Evolutionary conservation across 2,113 vertebrate species (phyloP).

Genomic region (Odontesthes bonariensis): DNA sequence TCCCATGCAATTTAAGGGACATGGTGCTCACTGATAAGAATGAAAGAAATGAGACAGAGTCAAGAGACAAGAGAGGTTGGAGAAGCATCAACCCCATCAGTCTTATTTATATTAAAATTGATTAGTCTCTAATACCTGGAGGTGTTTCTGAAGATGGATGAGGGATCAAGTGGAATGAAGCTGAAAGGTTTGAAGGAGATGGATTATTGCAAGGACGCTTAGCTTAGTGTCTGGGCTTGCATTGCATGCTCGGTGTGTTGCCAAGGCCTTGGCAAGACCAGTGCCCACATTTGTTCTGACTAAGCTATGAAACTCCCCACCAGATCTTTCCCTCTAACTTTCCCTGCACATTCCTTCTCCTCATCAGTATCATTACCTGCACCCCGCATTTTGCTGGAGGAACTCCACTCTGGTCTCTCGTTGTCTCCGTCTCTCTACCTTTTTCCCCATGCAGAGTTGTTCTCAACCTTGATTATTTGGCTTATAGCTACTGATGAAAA

Average conservation of each 20-base stretch:
- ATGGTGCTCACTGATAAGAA: constrained; percentile 29
- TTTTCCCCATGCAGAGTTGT: constrained; percentile 46
- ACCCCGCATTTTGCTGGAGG: constrained; percentile 31
- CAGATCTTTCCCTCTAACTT: constrained; percentile 39
- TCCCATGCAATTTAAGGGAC: constrained; percentile 16
- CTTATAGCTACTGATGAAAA: constrained; percentile 52
- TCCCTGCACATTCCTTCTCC: constrained; percentile 10
- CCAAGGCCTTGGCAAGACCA: constrained; percentile 54
- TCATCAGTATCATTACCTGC: constrained; percentile 57
- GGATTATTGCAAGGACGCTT: constrained; percentile 53
- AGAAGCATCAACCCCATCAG: constrained; percentile 30
- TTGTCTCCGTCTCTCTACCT: neutral
- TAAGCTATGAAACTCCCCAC: constrained; percentile 61
- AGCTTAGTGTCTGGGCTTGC: constrained; percentile 58
- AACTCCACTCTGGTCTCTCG: constrained; percentile 7
- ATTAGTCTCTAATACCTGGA: constrained; percentile 55
- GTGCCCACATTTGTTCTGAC: constrained; percentile 73
- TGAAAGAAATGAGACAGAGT: constrained; percentile 38
- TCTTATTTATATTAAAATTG: constrained; percentile 58
- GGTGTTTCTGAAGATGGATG: constrained; percentile 51
- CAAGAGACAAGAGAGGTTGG: neutral
- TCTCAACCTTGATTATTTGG: constrained; percentile 39
- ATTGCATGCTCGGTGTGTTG: constrained; percentile 41
- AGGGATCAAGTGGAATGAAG: constrained; percentile 45
- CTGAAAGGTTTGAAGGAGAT: constrained; percentile 46